Conservation (phyloP, 2,113 vertebrate species). For the Alethe diademata region DNA sequence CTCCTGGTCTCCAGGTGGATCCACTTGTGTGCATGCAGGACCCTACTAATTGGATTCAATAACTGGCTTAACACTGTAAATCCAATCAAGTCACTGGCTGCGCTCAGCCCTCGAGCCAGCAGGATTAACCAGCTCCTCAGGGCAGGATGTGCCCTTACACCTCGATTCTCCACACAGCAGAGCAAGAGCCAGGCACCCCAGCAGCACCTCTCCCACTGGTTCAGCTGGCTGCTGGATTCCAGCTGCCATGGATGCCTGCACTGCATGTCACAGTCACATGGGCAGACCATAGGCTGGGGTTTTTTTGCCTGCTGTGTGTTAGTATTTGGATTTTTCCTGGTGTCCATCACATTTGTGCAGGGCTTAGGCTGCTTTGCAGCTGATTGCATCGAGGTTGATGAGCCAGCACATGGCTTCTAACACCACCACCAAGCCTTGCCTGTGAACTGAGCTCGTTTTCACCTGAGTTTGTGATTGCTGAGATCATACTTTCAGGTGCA, state of each 20-base stretch:
- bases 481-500: neutral
- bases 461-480: neutral
- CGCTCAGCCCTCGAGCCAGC: neutral
- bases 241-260: neutral
- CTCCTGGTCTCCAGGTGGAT: neutral
- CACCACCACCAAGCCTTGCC: neutral
- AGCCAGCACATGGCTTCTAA: neutral
- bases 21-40: neutral
- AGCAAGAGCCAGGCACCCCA: neutral
- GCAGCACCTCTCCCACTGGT: neutral
- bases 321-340: neutral
- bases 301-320: neutral
- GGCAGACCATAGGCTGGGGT: rapidly evolving
- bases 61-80: neutral
- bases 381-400: neutral
- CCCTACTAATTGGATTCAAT: neutral
- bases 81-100: neutral
- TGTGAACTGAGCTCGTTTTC: neutral
- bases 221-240: neutral
- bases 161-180: rapidly evolving
- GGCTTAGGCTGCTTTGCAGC: neutral
- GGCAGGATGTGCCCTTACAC: neutral
- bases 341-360: neutral
- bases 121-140: conserved; percentile 12
- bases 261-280: neutral